Conservation (phyloP, 2,888 invertebrate species). For the Conchocele bisecta region DNA sequence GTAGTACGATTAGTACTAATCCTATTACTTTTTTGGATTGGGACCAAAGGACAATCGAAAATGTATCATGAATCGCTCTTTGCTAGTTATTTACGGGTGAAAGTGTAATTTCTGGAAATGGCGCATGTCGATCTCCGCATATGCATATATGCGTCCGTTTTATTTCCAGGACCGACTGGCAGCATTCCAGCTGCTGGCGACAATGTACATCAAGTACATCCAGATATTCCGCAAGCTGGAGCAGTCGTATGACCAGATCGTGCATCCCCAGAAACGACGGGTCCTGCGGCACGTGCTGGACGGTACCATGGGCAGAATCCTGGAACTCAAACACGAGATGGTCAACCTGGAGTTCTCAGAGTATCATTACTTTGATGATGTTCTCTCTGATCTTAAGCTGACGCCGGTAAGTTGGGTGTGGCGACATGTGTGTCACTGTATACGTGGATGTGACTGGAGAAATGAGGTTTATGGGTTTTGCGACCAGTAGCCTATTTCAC, state of each 20-base stretch:
- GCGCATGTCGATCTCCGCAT: no score
- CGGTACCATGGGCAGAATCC: slow-evolving; percentile 89
- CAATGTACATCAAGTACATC: slow-evolving; percentile 91
- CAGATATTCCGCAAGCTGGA: slow-evolving; percentile 89
- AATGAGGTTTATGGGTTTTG: no score
- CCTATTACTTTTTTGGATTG: no score
- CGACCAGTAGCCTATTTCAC: no score
- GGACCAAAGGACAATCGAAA: no score
- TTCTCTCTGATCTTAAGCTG: slow-evolving; percentile 88
- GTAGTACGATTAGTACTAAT: no score
- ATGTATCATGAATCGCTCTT: no score
- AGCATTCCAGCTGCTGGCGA: slow-evolving; percentile 82
- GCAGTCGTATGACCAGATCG: slow-evolving; percentile 93
- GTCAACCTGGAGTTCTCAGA: slow-evolving; percentile 94
- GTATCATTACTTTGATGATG: slow-evolving; percentile 93
- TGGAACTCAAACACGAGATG: slow-evolving; percentile 94
- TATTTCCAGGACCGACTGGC: slow-evolving; percentile 80
- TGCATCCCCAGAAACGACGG: slow-evolving; percentile 95
- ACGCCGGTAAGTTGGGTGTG: slow-evolving; percentile 86
- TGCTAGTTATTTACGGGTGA: no score
- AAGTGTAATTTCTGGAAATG: no score
- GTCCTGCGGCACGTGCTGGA: slow-evolving; percentile 86
- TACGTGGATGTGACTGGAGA: no score
- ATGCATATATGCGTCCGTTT: no score
- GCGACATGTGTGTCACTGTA: no score